Base-by-base conservation (phyloP, 2,113 vertebrate genomes). In the Merops nubicus region DNA sequence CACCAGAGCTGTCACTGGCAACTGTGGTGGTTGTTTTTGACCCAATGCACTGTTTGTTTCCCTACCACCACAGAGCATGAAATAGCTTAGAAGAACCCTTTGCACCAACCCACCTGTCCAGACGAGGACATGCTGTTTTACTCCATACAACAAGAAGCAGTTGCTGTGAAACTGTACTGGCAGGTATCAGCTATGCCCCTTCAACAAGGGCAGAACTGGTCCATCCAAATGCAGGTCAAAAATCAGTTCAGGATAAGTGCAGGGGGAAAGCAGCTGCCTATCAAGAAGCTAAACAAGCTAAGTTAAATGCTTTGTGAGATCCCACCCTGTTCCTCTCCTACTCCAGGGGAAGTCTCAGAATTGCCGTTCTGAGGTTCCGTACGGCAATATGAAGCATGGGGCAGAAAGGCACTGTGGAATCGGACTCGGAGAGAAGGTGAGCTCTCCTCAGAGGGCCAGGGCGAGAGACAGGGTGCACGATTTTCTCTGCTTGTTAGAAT, bases 31-130 rank as follows among this genome's bases (percentile, higher is more conserved):
- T 62, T 63, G 18, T n/a, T 82, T 88, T 57, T 57, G 36, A 77
- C n/a, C 31, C 48, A 57, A 63, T 42, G 40, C 8, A 6, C 15
- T 15, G 42, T 45, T 74, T 15, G 42, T 45, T 74, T 57, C 47
- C 6, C 8, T 48, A 19, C 11, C 12, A 33, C 0, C 12, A 33
- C 0, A 38, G 29, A 59, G 22, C 22, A 42, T 13, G 26, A 79
- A 51, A 25, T 11, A 40, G 17, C 47, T 63, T 45, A n/a, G 65
- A 51, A 72, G 53, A 82, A 22, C 6, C 7, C 18, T 40, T 84
- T 14, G 31, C 8, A 51, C 42, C 56, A 69, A 45, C 25, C 15
- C 22, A 16, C 53, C 63, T 65, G 31, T 29, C 53, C 38, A 34
- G 83, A n/a, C 33, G 18, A 26, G 70, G 48, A 21, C 40, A 6